Evolutionary conservation across 2,113 vertebrate genomes (phyloP).

Genomic region (Nyctereutes procyonoides): DNA sequence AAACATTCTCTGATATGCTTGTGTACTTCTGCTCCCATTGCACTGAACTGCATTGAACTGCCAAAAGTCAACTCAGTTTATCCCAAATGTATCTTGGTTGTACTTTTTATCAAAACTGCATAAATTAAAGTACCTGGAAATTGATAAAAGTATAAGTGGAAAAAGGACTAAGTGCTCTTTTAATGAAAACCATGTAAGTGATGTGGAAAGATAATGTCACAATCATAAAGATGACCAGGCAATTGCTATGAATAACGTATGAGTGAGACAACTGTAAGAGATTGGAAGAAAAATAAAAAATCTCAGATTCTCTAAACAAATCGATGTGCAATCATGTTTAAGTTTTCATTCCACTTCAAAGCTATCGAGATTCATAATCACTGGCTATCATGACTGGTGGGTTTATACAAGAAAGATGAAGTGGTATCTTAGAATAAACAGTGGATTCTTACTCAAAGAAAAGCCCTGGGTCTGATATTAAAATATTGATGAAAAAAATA

Average conservation of each 20-base stretch:
- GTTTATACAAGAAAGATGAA: not conserved
- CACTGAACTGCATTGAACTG: not conserved
- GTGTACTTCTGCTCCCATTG: not conserved
- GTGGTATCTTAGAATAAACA: not conserved
- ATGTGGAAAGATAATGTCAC: not conserved
- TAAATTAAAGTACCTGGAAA: not conserved
- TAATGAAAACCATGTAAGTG: not conserved
- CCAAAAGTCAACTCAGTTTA: not conserved
- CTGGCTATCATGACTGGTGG: not conserved
- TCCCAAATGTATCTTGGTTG: not conserved
- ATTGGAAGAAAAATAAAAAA: not conserved
- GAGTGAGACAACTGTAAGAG: not conserved
- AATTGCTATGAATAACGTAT: not conserved
- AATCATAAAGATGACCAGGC: not conserved
- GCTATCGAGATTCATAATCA: not conserved
- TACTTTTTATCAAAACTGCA: not conserved
- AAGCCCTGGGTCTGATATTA: not conserved
- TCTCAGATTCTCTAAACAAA: not conserved
- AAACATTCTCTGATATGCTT: not conserved
- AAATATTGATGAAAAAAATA: not conserved
- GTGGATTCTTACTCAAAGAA: not conserved
- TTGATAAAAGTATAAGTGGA: not conserved
- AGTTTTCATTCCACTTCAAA: not conserved
- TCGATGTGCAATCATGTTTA: not conserved
- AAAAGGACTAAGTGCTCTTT: not conserved